These are phyloP conservation scores for Diadromus collaris DNA, from an alignment of 2,888 invertebrate genomes.

Conservation along the genomic window DNA sequence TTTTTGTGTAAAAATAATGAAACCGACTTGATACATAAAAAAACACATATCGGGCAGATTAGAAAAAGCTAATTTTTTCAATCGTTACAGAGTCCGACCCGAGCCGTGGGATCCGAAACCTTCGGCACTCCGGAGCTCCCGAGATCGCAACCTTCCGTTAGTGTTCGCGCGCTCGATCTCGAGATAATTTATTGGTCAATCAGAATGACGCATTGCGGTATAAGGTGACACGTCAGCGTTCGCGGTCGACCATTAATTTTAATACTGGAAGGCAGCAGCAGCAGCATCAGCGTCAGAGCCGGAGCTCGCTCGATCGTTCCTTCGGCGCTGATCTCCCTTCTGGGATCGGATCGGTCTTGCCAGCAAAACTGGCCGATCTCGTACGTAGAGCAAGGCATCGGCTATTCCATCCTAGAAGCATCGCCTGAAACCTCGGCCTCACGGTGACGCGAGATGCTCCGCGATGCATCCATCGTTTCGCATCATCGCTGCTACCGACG, in stretches of 20 bases:
- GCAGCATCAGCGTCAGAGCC: slow-evolving; percentile 8
- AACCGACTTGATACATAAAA: too few species aligned
- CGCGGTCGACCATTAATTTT: slow-evolving; percentile 78
- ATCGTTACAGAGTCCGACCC: slow-evolving; percentile 1
- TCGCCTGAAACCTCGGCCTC: slow-evolving; percentile 41
- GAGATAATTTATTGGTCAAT: slow-evolving; percentile 79
- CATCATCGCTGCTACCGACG: background rate
- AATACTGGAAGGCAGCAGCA: slow-evolving; percentile 73
- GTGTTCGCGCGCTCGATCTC: slow-evolving; percentile 47
- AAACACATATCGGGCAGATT: too few species aligned
- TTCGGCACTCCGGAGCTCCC: slow-evolving; percentile 20
- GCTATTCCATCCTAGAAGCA: slow-evolving; percentile 41
- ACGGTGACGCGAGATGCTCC: slow-evolving; percentile 23
- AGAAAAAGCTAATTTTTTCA: background rate
- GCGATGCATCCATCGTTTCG: slow-evolving; percentile 12
- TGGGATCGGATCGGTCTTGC: slow-evolving; percentile 42
- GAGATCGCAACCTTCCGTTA: slow-evolving; percentile 59
- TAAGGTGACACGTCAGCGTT: slow-evolving; percentile 79
- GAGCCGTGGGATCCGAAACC: slow-evolving; percentile 59
- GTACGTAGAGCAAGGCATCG: background rate
- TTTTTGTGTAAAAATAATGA: too few species aligned
- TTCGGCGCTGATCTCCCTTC: slow-evolving; percentile 41
- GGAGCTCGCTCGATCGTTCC: slow-evolving; percentile 19
- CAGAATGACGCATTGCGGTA: slow-evolving; percentile 79
- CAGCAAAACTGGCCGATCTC: slow-evolving; percentile 29